Evolutionary conservation across 2,888 invertebrate species (phyloP).

Genomic region (Heliconius cydno): DNA sequence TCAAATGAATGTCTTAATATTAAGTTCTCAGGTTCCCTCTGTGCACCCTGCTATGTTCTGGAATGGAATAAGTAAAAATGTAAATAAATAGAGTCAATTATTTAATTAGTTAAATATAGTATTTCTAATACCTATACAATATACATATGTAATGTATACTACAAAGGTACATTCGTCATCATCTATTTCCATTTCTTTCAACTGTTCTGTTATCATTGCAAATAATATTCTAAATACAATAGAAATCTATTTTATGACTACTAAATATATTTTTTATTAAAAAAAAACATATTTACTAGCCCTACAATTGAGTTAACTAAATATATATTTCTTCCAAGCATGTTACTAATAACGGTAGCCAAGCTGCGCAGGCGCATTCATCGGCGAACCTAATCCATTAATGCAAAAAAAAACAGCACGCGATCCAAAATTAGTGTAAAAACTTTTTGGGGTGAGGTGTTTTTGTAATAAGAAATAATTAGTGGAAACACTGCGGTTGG

Average conservation of each 20-base stretch:
- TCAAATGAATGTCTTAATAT: too few relatives aligned
- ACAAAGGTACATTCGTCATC: too few relatives aligned
- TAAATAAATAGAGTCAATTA: neutral
- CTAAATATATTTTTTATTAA: too few relatives aligned
- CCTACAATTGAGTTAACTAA: neutral
- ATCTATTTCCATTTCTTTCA: too few relatives aligned
- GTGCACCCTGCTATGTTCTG: too few relatives aligned
- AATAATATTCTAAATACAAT: too few relatives aligned
- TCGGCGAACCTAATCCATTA: slow-evolving; percentile 41
- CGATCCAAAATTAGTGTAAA: slow-evolving; percentile 43
- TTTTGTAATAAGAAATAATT: slow-evolving; percentile 61
- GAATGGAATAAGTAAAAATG: too few relatives aligned
- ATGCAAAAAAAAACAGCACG: slow-evolving; percentile 42
- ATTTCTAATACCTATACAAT: neutral
- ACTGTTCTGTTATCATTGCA: too few relatives aligned
- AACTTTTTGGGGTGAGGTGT: slow-evolving; percentile 52
- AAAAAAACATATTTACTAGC: neutral
- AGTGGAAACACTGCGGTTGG: slow-evolving; percentile 66
- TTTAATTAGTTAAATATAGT: neutral
- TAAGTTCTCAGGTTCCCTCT: too few relatives aligned
- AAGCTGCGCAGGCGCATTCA: slow-evolving; percentile 36
- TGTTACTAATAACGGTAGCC: slow-evolving; percentile 32
- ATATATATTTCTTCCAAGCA: neutral
- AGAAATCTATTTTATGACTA: too few relatives aligned
- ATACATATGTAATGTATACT: too few relatives aligned